These are phyloP conservation scores for Antheraea pernyi DNA, from an alignment of 1,140 invertebrate species.

Conservation along the genomic window DNA sequence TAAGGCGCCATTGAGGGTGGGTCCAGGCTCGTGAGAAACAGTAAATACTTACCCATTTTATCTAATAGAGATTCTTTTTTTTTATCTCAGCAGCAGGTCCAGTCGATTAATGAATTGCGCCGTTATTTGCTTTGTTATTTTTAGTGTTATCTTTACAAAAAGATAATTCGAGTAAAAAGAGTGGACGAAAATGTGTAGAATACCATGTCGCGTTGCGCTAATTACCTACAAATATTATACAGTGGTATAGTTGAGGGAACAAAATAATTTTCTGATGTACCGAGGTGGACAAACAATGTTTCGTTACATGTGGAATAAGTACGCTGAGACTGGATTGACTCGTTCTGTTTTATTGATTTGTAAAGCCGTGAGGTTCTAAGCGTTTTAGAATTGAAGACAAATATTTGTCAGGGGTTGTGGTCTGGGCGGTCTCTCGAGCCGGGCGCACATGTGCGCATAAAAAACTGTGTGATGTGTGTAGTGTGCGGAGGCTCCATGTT, in stretches of 20 bases:
- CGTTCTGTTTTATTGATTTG: conserved; percentile 50
- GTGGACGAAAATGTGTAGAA: background rate
- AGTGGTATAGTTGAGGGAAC: background rate
- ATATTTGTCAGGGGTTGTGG: conserved; percentile 67
- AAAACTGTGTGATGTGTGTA: conserved; percentile 63
- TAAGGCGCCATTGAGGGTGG: conserved; percentile 76
- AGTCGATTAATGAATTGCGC: conserved; percentile 76
- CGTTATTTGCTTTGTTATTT: conserved; percentile 74
- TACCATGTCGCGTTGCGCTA: too few relatives aligned
- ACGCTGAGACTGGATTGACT: conserved; percentile 32
- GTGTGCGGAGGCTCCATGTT: conserved; percentile 52
- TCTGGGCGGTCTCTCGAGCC: conserved; percentile 48
- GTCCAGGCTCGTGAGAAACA: conserved; percentile 72
- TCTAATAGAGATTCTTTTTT: conserved; percentile 65
- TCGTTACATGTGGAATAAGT: conserved; percentile 6
- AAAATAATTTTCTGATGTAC: background rate
- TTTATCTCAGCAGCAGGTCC: conserved; percentile 69
- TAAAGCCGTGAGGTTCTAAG: conserved; percentile 51
- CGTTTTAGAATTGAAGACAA: conserved; percentile 72
- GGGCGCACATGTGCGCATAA: conserved; percentile 64
- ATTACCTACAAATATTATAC: too few relatives aligned
- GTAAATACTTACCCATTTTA: conserved; percentile 78
- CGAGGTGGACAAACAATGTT: background rate
- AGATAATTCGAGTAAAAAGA: background rate
- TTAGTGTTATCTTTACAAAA: background rate